Percentiles rank a stretch among this genome's conserved stretches.
phyloP scores from a whole-genome alignment of 1,140 invertebrate genomes.

The Sitodiplosis mosellana region DNA sequence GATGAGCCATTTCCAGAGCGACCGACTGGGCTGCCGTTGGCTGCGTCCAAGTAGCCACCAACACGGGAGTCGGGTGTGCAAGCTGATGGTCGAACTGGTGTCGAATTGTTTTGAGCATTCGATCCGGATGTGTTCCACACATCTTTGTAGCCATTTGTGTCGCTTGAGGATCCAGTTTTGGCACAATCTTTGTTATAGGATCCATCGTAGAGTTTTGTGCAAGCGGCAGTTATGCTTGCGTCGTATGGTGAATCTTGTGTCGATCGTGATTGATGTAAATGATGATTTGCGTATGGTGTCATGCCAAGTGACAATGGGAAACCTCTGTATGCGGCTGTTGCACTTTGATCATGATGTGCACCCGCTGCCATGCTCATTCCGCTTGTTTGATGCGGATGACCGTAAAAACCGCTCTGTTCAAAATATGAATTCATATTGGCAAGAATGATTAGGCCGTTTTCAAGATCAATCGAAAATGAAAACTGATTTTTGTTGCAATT shows the following conservation, averaged over 20 bases:
- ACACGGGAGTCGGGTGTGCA: constrained; percentile 69
- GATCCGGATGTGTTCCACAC: constrained; percentile 38
- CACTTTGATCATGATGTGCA: constrained; percentile 46
- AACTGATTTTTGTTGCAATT: too few species aligned
- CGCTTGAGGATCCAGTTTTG: constrained; percentile 42
- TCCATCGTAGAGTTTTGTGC: constrained; percentile 37
- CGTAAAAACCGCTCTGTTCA: constrained; percentile 85
- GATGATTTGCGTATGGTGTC: constrained; percentile 70
- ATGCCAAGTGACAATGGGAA: constrained; percentile 69
- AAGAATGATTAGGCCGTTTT: too few species aligned
- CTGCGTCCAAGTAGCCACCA: constrained; percentile 36
- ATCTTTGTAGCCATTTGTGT: constrained; percentile 36
- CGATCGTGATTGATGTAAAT: constrained; percentile 52
- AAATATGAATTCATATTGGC: constrained; percentile 84
- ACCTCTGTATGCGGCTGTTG: constrained; percentile 53
- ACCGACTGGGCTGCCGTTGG: constrained; percentile 51
- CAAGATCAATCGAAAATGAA: too few species aligned
- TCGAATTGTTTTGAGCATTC: constrained; percentile 33
- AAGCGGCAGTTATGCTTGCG: constrained; percentile 66
- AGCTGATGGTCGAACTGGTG: constrained; percentile 57
- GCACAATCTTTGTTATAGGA: constrained; percentile 26
- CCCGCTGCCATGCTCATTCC: constrained; percentile 35
- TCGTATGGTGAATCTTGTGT: constrained; percentile 77
- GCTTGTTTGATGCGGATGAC: constrained; percentile 59
- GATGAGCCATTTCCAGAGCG: constrained; percentile 39